These are phyloP conservation scores for Nymphicus hollandicus DNA, from an alignment of 2,113 vertebrate genomes.

Conservation along the genomic window DNA sequence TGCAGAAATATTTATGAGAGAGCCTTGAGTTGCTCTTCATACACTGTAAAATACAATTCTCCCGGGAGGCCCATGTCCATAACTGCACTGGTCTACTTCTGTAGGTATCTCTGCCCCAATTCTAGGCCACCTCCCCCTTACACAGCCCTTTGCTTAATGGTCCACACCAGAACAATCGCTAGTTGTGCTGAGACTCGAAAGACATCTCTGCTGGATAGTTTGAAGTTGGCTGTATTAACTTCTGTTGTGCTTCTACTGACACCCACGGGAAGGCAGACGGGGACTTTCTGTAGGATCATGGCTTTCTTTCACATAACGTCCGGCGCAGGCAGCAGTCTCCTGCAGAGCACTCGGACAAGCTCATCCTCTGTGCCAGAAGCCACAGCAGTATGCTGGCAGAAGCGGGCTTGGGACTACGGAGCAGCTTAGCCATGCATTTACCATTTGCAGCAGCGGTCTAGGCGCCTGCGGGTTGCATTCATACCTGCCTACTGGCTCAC, in stretches of 20 bases:
- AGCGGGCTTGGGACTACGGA: not conserved
- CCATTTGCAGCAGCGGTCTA: not conserved
- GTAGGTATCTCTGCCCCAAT: not conserved
- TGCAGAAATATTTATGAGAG: not conserved
- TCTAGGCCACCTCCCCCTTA: not conserved
- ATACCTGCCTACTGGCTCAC: not conserved
- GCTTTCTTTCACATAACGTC: not conserved
- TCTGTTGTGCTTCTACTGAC: not conserved
- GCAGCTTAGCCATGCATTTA: fast-evolving
- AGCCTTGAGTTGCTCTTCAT: not conserved
- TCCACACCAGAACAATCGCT: fast-evolving
- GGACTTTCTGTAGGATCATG: not conserved
- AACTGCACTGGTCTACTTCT: not conserved
- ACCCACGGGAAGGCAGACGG: not conserved
- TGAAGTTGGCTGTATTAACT: not conserved
- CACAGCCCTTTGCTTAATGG: fast-evolving
- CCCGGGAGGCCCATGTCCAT: too few species aligned
- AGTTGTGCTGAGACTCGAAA: not conserved
- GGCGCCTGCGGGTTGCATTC: fast-evolving
- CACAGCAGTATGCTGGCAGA: fast-evolving
- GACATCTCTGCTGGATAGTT: not conserved
- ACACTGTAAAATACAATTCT: not conserved
- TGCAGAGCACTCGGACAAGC: not conserved
- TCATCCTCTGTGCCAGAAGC: too few species aligned
- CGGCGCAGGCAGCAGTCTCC: not conserved